Evolutionary conservation across 2,888 invertebrate species (phyloP).

Genomic region (Apoda limacodes): DNA sequence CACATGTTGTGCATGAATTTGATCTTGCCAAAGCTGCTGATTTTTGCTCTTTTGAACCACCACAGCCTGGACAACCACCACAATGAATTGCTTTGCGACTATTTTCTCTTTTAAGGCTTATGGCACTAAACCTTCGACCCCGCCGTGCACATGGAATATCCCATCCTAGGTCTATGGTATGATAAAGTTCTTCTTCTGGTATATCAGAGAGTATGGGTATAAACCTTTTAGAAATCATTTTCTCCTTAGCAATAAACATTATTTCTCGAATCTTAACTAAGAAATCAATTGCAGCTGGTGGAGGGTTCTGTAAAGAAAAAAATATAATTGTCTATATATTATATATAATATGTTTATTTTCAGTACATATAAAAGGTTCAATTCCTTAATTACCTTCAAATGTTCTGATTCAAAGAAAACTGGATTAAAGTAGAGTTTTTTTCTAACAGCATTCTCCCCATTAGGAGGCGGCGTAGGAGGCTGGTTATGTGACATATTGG

Average conservation of each 20-base stretch:
- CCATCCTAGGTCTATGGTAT: conserved; percentile 60
- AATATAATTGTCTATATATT: background rate
- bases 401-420: conserved; percentile 91
- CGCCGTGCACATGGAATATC: conserved; percentile 59
- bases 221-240: conserved; percentile 85
- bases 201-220: conserved; percentile 82
- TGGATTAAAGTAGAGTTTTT: conserved; percentile 89
- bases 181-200: conserved; percentile 78
- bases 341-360: too few relatives aligned
- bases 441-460: conserved; percentile 64
- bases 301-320: conserved; percentile 78
- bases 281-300: conserved; percentile 91
- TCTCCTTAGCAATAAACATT: conserved; percentile 88
- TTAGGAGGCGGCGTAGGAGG: conserved; percentile 41
- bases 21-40: conserved; percentile 44
- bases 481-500: conserved; percentile 27
- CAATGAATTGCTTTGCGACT: conserved; percentile 69
- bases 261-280: conserved; percentile 90
- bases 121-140: conserved; percentile 65
- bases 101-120: conserved; percentile 73
- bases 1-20: conserved; percentile 68
- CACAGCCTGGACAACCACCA: conserved; percentile 78
- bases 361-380: background rate
- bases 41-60: conserved; percentile 39
- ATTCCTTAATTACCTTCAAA: conserved; percentile 72